A percentile compares a stretch with the other conserved stretches of the same genome.
Conservation (phyloP, 2,888 invertebrate species). For the Callyntrura sp. region DNA sequence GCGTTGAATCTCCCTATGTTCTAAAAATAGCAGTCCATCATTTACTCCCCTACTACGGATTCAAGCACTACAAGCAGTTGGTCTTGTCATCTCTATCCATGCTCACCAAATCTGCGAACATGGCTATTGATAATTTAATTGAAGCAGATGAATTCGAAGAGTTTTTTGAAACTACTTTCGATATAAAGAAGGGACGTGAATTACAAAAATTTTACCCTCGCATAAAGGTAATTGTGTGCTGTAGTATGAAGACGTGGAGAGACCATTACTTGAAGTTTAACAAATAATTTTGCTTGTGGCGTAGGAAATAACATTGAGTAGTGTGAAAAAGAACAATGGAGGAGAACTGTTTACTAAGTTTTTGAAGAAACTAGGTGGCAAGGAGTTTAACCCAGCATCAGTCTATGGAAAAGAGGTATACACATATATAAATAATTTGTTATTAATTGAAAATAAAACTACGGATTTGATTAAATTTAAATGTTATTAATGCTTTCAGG, state of each 20-base stretch:
- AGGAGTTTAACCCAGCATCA: slow-evolving; percentile 80
- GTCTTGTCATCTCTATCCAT: slow-evolving; percentile 73
- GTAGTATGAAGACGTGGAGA: too few species aligned
- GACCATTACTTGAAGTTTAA: too few species aligned
- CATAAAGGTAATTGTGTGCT: slow-evolving; percentile 75
- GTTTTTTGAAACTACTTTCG: slow-evolving; percentile 83
- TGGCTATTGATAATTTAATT: slow-evolving; percentile 82
- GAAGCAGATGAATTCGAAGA: slow-evolving; percentile 83
- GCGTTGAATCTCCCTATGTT: slow-evolving; percentile 80
- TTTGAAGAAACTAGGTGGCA: slow-evolving; percentile 80
- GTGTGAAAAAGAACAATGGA: slow-evolving; percentile 77
- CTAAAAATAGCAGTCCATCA: slow-evolving; percentile 83
- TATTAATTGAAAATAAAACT: background rate
- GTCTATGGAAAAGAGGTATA: slow-evolving; percentile 82
- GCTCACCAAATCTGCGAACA: slow-evolving; percentile 76
- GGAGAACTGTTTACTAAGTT: slow-evolving; percentile 81
- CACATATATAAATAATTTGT: background rate
- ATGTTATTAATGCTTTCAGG: slow-evolving; percentile 66
- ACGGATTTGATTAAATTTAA: background rate
- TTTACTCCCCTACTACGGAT: slow-evolving; percentile 83
- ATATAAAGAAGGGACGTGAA: slow-evolving; percentile 81
- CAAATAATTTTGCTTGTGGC: too few species aligned
- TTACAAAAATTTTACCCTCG: slow-evolving; percentile 83
- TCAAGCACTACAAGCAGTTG: slow-evolving; percentile 83
- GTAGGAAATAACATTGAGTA: slow-evolving; percentile 78